phyloP scores from a whole-genome alignment of 2,113 vertebrate genomes.

The Sapajus apella region DNA sequence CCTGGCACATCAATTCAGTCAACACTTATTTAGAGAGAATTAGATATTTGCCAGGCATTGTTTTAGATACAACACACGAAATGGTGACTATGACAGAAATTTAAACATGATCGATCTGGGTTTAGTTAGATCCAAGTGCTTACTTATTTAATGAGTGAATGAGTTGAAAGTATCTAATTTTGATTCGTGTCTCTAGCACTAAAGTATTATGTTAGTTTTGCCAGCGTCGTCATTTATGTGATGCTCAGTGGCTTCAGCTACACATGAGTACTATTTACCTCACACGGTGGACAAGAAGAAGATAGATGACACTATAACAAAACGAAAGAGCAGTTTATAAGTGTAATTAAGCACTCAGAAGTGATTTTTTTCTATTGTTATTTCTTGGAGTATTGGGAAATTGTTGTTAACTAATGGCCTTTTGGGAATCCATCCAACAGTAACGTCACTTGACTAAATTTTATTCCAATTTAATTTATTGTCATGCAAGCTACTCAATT shows the following conservation, averaged over 20 bases:
- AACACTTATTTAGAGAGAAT: background rate
- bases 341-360: background rate
- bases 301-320: background rate
- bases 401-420: background rate
- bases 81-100: background rate
- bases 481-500: background rate
- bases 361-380: background rate
- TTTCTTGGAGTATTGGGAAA: background rate
- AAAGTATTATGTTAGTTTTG: background rate
- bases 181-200: background rate
- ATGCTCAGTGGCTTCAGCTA: background rate
- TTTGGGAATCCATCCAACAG: background rate
- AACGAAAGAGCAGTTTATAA: background rate
- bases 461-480: background rate
- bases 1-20: background rate
- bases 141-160: background rate
- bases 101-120: background rate
- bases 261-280: background rate
- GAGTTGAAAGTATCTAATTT: background rate
- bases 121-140: background rate
- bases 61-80: background rate
- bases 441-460: background rate
- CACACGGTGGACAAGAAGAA: background rate
- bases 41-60: background rate
- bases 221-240: background rate